These are phyloP conservation scores for Geotrypetes seraphini DNA, from an alignment of 2,797 vertebrate species.

Conservation along the genomic window DNA sequence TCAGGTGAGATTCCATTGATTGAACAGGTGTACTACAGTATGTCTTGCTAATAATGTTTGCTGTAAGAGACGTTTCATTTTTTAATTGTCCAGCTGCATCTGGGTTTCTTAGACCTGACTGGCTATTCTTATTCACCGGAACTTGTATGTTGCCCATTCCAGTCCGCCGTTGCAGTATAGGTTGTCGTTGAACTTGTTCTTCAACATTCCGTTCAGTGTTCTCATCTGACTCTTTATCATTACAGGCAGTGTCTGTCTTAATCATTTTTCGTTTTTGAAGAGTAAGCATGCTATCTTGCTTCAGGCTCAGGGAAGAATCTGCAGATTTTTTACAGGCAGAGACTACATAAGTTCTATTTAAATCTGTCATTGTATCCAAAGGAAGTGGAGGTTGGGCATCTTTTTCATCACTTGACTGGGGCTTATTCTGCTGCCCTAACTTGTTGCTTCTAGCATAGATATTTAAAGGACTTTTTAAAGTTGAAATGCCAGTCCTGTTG, in stretches of 20 bases:
- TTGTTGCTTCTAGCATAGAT: background rate
- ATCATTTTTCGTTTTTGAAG: constrained; percentile 64
- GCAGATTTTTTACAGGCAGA: constrained; percentile 46
- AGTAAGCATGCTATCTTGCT: constrained; percentile 34
- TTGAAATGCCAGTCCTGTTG: background rate
- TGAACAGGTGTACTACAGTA: background rate
- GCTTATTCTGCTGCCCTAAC: background rate
- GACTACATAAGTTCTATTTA: constrained; percentile 69
- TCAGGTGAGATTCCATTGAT: constrained; percentile 28
- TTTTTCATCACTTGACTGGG: constrained; percentile 9
- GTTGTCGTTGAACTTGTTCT: constrained; percentile 38
- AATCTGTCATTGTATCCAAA: constrained; percentile 35
- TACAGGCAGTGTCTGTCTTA: constrained; percentile 19
- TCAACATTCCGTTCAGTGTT: constrained; percentile 27
- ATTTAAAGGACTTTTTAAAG: background rate
- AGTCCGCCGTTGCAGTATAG: constrained; percentile 52
- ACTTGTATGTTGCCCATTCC: constrained; percentile 36
- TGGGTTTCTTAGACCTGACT: background rate
- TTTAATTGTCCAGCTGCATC: background rate
- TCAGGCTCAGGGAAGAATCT: constrained; percentile 3
- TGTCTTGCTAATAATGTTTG: constrained; percentile 14
- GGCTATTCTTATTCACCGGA: background rate
- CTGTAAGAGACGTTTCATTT: constrained; percentile 20
- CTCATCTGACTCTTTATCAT: constrained; percentile 24
- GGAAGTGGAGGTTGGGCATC: constrained; percentile 13